These are phyloP conservation scores for Drosophila mayri DNA, from an alignment of 1,140 invertebrate species.

Conservation along the genomic window DNA sequence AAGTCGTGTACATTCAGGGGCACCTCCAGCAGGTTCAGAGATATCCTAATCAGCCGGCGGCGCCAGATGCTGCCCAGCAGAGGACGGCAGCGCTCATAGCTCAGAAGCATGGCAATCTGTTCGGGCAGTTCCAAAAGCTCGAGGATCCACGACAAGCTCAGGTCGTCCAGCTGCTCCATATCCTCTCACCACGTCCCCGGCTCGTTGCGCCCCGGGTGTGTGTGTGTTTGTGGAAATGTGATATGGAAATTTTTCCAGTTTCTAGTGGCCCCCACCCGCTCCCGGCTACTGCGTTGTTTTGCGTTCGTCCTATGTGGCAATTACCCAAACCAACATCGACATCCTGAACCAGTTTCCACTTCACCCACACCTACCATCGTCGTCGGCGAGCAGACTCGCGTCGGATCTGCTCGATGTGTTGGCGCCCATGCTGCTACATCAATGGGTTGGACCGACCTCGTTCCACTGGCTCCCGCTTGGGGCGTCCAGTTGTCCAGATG, in stretches of 20 bases:
- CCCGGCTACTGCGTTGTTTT: constrained; percentile 39
- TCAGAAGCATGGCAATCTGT: constrained; percentile 61
- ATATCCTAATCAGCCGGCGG: constrained; percentile 34
- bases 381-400: constrained; percentile 79
- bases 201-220: constrained; percentile 8
- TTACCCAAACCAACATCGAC: not conserved
- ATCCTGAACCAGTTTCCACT: too few species aligned
- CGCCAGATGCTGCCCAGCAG: constrained; percentile 68
- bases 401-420: constrained; percentile 83
- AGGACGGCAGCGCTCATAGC: constrained; percentile 33
- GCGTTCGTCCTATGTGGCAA: constrained; percentile 1
- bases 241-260: constrained; percentile 23
- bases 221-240: constrained; percentile 15
- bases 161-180: constrained; percentile 67
- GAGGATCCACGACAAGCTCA: constrained; percentile 59
- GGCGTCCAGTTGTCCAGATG: constrained; percentile 1
- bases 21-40: constrained; percentile 56
- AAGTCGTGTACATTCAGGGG: constrained; percentile 40
- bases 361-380: constrained; percentile 69
- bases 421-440: constrained; percentile 81
- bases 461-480: constrained; percentile 2
- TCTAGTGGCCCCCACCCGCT: constrained; percentile 11
- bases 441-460: constrained; percentile 43
- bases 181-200: not conserved
- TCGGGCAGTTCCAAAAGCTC: constrained; percentile 45